Conservation (phyloP, 2,797 vertebrate species). For the Natrix natrix region DNA sequence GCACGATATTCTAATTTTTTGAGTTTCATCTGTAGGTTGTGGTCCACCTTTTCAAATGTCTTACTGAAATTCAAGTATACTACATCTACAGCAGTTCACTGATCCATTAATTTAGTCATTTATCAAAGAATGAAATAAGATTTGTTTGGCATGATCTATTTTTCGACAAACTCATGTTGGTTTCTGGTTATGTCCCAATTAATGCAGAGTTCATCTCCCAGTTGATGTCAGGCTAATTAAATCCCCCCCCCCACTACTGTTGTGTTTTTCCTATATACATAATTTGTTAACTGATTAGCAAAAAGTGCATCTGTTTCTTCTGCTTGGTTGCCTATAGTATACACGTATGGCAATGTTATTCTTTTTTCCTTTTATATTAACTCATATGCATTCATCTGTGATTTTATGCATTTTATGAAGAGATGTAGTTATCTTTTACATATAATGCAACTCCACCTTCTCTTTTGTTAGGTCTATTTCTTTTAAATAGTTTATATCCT, state of each 20-base stretch:
- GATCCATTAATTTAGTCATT: background rate
- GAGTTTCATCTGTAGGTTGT: background rate
- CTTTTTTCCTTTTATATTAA: background rate
- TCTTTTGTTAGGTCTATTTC: background rate
- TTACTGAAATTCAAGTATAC: background rate
- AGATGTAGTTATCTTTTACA: background rate
- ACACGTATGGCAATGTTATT: background rate
- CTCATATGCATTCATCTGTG: background rate
- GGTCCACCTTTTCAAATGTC: background rate
- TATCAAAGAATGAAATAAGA: background rate
- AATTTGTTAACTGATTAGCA: background rate
- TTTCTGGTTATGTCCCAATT: background rate
- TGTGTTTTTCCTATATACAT: background rate
- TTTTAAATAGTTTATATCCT: background rate
- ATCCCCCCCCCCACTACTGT: background rate
- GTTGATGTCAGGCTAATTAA: background rate
- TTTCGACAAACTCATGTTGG: background rate
- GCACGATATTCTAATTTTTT: too few species aligned
- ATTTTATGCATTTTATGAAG: background rate
- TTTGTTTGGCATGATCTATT: background rate
- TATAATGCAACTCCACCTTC: background rate
- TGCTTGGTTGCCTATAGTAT: background rate
- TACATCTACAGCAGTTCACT: background rate
- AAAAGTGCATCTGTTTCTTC: background rate
- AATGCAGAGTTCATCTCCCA: background rate